phyloP scores from a whole-genome alignment of 2,888 invertebrate genomes.

The Sarcophaga subvicina region DNA sequence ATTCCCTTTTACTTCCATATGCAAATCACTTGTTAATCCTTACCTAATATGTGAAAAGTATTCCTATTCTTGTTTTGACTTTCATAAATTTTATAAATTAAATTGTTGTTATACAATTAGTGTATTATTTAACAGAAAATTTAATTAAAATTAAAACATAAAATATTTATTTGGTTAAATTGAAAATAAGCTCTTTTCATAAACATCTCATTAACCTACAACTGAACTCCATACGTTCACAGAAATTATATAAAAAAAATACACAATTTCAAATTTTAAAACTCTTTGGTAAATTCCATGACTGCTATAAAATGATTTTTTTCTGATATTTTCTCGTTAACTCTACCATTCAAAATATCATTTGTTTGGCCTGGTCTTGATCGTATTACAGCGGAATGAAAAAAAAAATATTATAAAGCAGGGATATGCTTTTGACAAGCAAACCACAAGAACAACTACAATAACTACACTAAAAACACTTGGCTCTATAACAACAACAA shows the following conservation, averaged over 20 bases:
- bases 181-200: not conserved
- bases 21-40: no score
- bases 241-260: no score
- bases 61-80: no score
- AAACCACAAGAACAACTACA: conserved; percentile 55
- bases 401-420: conserved; percentile 38
- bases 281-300: conserved; percentile 49
- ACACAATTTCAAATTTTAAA: not conserved
- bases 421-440: conserved; percentile 56
- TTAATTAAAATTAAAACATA: conserved; percentile 16
- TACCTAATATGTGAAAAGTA: no score
- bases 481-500: conserved; percentile 45
- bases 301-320: conserved; percentile 9
- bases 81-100: no score
- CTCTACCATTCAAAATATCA: conserved; percentile 58
- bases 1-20: no score
- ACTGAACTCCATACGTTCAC: conserved; percentile 21
- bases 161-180: not conserved
- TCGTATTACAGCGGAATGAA: conserved; percentile 57
- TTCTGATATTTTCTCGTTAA: conserved; percentile 54
- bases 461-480: conserved; percentile 52
- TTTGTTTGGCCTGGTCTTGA: conserved; percentile 55
- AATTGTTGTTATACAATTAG: not conserved
- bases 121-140: conserved; percentile 30
- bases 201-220: conserved; percentile 48